A percentile compares a stretch with the other conserved stretches of the same genome.
Evolutionary conservation across 2,113 vertebrate species (phyloP).

Genomic region (Phylloscopus whistleri): DNA sequence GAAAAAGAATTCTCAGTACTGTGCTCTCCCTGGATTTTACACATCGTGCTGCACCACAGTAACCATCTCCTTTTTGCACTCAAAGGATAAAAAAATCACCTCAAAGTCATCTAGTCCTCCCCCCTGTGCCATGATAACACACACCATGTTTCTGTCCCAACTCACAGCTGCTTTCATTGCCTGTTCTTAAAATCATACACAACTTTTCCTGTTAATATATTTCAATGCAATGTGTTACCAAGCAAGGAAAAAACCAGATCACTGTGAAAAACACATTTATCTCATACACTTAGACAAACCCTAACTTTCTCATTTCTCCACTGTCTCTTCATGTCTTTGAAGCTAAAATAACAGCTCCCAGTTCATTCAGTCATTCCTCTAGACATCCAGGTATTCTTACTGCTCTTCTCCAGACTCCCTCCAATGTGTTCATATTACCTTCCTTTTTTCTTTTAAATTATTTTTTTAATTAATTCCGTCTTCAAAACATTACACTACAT

Average conservation of each 20-base stretch:
- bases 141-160: neutral
- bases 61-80: neutral
- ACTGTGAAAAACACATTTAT: neutral
- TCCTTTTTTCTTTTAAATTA: neutral
- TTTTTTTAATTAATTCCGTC: neutral
- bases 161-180: neutral
- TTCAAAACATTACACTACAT: neutral
- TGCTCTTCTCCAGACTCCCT: neutral
- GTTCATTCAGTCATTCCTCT: neutral
- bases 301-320: neutral
- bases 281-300: neutral
- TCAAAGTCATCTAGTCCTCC: neutral
- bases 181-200: neutral
- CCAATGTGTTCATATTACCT: neutral
- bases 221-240: neutral
- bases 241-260: neutral
- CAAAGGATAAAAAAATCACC: neutral
- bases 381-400: neutral
- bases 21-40: neutral
- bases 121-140: neutral
- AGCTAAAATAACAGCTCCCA: neutral
- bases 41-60: neutral
- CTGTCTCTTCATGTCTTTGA: neutral
- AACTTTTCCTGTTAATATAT: neutral
- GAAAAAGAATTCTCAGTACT: neutral